phyloP scores from a whole-genome alignment of 2,797 vertebrate genomes.

The Pseudochaenichthys georgianus region DNA sequence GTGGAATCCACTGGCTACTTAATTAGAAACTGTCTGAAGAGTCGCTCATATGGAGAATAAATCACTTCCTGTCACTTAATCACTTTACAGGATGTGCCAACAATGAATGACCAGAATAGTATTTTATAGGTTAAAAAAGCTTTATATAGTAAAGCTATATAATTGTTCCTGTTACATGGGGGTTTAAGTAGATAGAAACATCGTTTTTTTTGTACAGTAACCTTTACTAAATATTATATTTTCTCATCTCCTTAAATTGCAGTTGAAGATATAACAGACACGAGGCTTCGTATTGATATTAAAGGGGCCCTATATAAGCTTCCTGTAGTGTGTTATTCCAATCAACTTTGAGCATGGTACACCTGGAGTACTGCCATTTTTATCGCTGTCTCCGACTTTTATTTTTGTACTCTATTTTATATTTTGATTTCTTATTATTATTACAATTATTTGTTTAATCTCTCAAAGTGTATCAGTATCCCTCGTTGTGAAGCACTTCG shows the following conservation, averaged over 20 bases:
- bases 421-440: too few relatives aligned
- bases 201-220: background rate
- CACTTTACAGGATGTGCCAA: background rate
- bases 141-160: background rate
- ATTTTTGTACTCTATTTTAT: too few relatives aligned
- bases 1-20: constrained; percentile 14
- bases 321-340: too few relatives aligned
- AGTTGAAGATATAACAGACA: background rate
- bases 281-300: background rate
- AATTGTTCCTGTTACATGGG: background rate
- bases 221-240: background rate
- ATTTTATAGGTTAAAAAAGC: constrained; percentile 2
- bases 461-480: too few relatives aligned
- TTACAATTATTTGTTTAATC: too few relatives aligned
- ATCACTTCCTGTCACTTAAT: constrained; percentile 23
- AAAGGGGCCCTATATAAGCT: background rate
- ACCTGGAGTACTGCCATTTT: too few relatives aligned
- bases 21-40: constrained; percentile 40
- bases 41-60: constrained; percentile 31
- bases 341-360: too few relatives aligned
- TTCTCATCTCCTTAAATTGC: background rate
- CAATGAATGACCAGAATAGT: background rate
- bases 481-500: too few relatives aligned
- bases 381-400: too few relatives aligned
- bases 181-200: background rate